Conservation (phyloP, 2,113 vertebrate species). For the Rhynchomys soricoides region DNA sequence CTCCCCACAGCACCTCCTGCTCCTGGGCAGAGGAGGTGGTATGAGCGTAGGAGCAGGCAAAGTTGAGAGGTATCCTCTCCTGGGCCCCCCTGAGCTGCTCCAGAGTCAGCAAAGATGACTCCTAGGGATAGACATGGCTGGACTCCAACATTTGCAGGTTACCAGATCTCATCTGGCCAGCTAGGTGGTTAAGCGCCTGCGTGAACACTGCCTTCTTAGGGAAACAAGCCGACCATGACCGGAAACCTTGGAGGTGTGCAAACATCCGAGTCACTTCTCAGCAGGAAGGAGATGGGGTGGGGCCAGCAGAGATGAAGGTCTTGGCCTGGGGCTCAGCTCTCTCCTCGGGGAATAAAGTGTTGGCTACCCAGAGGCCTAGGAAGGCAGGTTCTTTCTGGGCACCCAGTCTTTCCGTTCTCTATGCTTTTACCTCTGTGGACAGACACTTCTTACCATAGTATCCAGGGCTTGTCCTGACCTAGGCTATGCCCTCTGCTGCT, state of each 20-base stretch:
- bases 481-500: background rate
- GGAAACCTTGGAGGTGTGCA: conserved; percentile 70
- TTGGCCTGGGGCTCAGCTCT: background rate
- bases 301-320: conserved; percentile 44
- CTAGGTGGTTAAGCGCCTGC: conserved; percentile 46
- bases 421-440: background rate
- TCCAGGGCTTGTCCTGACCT: background rate
- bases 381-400: background rate
- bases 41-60: background rate
- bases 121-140: background rate
- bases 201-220: conserved; percentile 34
- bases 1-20: background rate
- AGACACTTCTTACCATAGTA: background rate
- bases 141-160: conserved; percentile 22
- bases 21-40: background rate
- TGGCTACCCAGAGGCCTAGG: background rate
- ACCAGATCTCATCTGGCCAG: conserved; percentile 1
- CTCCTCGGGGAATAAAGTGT: background rate
- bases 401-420: background rate
- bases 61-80: background rate
- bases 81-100: background rate
- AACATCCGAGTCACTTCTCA: conserved; percentile 50
- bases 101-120: background rate
- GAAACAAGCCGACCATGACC: conserved; percentile 59
- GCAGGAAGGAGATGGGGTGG: conserved; percentile 71